Conservation (phyloP, 1,140 invertebrate species). For the Neodiprion fabricii region DNA sequence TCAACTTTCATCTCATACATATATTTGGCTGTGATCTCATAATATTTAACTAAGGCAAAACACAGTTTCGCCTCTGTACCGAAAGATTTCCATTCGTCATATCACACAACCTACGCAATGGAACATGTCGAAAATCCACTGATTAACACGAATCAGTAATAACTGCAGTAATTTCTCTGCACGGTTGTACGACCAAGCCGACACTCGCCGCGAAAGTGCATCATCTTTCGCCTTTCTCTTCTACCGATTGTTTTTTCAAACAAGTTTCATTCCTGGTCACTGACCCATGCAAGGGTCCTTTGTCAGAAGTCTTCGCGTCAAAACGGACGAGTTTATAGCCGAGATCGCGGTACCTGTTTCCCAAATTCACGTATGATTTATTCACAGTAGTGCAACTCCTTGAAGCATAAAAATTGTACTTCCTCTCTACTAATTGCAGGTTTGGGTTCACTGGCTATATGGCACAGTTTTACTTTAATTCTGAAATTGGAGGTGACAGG, state of each 20-base stretch:
- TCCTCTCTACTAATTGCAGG: too few species aligned
- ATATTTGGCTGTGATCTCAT: constrained; percentile 31
- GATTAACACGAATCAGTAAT: neutral
- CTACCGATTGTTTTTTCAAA: neutral
- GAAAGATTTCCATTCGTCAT: constrained; percentile 7
- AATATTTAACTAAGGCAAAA: neutral
- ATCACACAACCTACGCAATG: neutral
- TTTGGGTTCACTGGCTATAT: too few species aligned
- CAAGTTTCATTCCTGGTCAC: too few species aligned
- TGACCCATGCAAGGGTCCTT: too few species aligned
- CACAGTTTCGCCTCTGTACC: neutral
- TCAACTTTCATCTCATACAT: constrained; percentile 33
- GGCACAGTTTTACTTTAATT: too few species aligned
- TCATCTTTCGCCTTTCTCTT: constrained; percentile 7
- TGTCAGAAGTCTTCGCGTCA: too few species aligned
- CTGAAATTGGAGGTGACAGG: too few species aligned
- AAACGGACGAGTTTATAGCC: too few species aligned
- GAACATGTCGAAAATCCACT: neutral
- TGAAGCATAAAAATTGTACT: too few species aligned
- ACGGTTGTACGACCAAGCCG: neutral
- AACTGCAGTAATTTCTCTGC: neutral
- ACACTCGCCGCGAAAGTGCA: neutral
- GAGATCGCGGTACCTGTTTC: too few species aligned
- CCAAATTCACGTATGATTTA: too few species aligned
- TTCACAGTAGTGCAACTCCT: too few species aligned